Conservation (phyloP, 2,113 vertebrate species). For the Rhinolophus ferrumequinum region DNA sequence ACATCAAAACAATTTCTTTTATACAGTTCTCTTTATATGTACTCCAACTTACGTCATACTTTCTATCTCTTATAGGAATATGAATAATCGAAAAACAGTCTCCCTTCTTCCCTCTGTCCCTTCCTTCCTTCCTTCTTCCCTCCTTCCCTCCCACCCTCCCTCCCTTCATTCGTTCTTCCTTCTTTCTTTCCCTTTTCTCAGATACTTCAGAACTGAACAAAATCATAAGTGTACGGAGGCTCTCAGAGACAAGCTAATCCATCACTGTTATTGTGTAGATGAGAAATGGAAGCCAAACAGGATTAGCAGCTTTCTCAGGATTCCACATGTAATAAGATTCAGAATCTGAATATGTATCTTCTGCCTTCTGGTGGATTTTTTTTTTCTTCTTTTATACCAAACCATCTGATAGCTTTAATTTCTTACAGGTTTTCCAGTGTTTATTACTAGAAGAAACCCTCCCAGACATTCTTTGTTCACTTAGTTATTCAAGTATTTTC, state of each 20-base stretch:
- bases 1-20: neutral
- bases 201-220: neutral
- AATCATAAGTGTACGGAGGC: neutral
- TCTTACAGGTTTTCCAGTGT: neutral
- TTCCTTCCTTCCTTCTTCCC: fast-evolving
- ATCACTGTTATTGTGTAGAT: neutral
- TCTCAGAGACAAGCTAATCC: neutral
- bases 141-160: fast-evolving
- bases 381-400: neutral
- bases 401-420: neutral
- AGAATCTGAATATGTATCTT: neutral
- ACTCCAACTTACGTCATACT: neutral
- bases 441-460: neutral
- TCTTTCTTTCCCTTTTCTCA: neutral
- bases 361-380: neutral
- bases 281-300: neutral
- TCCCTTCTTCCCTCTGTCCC: too few relatives aligned
- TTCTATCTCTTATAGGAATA: neutral
- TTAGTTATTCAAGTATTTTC: neutral
- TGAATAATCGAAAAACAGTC: neutral
- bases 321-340: neutral
- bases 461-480: too few relatives aligned
- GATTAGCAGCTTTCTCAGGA: neutral
- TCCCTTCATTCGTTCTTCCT: fast-evolving
- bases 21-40: neutral